Conservation (phyloP, 1,140 invertebrate genomes). For the Whitmania pigra region DNA sequence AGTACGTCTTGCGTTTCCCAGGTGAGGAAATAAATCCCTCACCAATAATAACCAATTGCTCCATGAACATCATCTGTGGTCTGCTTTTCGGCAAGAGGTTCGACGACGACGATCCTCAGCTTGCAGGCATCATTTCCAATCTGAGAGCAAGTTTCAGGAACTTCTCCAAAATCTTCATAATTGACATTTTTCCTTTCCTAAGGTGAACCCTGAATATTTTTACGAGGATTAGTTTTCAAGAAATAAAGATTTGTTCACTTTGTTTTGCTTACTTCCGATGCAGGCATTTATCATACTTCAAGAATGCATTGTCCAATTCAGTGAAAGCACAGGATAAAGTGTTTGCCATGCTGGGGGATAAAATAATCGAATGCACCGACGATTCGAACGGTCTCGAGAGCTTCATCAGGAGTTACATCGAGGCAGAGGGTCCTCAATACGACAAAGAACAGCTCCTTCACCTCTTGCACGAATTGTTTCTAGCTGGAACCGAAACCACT, state of each 20-base stretch:
- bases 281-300: not conserved
- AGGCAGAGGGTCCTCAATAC: not conserved
- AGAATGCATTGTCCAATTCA: not conserved
- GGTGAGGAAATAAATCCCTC: not conserved
- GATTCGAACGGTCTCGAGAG: not conserved
- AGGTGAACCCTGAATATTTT: not conserved
- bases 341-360: not conserved
- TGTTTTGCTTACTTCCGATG: not conserved
- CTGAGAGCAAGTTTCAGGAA: constrained; percentile 1
- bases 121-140: not conserved
- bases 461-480: constrained; percentile 28
- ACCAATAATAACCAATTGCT: not conserved
- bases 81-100: not conserved
- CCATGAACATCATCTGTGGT: constrained; percentile 12
- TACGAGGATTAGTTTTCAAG: too few relatives aligned
- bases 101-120: not conserved
- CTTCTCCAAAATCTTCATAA: constrained; percentile 7
- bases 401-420: constrained; percentile 1
- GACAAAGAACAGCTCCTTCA: constrained; percentile 9
- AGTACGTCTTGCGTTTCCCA: not conserved
- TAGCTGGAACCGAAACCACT: constrained; percentile 38
- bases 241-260: too few relatives aligned
- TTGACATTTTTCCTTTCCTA: not conserved
- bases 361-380: constrained; percentile 3
- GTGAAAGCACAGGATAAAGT: not conserved